Conservation (phyloP, 2,888 invertebrate genomes). For the Escarpia spicata region DNA sequence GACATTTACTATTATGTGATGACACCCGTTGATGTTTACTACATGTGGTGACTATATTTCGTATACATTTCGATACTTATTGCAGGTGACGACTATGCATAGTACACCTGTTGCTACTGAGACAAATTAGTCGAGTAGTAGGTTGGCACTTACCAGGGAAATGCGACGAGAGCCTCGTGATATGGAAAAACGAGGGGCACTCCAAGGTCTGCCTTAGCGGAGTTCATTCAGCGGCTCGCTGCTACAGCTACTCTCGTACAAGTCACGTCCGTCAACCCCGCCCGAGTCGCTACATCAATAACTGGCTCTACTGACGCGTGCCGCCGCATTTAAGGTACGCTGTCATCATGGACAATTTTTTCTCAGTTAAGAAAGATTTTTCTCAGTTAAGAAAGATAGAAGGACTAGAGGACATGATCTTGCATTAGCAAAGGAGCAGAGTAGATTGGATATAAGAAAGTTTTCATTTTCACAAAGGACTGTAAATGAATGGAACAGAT, state of each 20-base stretch:
- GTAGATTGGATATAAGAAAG: too few species aligned
- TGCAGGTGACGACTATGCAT: not conserved
- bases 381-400: too few species aligned
- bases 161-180: not conserved
- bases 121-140: not conserved
- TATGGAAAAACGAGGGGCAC: not conserved
- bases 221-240: not conserved
- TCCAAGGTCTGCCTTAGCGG: not conserved
- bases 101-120: not conserved
- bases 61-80: not conserved
- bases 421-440: too few species aligned
- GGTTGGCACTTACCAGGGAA: not conserved
- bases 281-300: not conserved
- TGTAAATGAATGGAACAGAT: too few species aligned
- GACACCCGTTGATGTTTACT: not conserved
- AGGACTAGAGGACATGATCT: too few species aligned
- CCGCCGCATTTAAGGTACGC: not conserved
- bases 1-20: not conserved
- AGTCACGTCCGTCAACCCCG: too few species aligned
- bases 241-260: not conserved
- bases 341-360: not conserved
- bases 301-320: not conserved
- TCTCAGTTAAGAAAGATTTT: too few species aligned
- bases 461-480: too few species aligned
- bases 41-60: not conserved